Percentiles rank a stretch among this genome's conserved stretches.
These are phyloP conservation scores for Dascillus cervinus DNA, from an alignment of 2,888 invertebrate species.

Conservation along the genomic window DNA sequence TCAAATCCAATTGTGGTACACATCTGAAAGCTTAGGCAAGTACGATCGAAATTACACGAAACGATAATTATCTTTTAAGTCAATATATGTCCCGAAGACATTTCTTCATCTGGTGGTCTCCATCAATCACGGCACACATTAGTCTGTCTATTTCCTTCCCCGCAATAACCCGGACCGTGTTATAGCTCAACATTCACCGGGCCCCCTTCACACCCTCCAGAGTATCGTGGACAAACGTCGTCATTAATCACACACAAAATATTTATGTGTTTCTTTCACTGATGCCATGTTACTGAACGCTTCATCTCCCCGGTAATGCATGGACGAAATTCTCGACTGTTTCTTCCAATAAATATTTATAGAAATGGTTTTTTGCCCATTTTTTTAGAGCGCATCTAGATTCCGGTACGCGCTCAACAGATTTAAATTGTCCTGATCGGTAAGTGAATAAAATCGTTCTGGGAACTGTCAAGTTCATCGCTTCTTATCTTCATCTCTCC, in stretches of 20 bases:
- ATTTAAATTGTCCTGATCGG: too few species aligned
- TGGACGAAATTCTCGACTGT: too few species aligned
- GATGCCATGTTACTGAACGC: slow-evolving; percentile 28
- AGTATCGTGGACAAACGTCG: slow-evolving; percentile 26
- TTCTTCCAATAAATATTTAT: too few species aligned
- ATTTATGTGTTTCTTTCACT: slow-evolving; percentile 25
- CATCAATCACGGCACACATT: slow-evolving; percentile 40
- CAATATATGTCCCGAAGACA: slow-evolving; percentile 39
- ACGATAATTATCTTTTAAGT: slow-evolving; percentile 39
- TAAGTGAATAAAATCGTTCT: too few species aligned
- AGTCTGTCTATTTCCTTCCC: slow-evolving; percentile 29
- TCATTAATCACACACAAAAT: slow-evolving; percentile 37
- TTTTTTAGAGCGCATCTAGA: too few species aligned
- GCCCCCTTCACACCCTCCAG: slow-evolving; percentile 21
- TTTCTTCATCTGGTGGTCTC: slow-evolving; percentile 42
- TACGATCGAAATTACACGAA: slow-evolving; percentile 21
- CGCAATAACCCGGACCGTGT: slow-evolving; percentile 13
- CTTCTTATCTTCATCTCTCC: too few species aligned
- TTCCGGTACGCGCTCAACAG: too few species aligned
- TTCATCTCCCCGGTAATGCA: slow-evolving; percentile 10
- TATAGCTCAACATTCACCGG: slow-evolving; percentile 16
- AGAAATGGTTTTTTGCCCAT: too few species aligned
- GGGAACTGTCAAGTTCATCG: too few species aligned
- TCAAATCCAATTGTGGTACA: slow-evolving; percentile 22
- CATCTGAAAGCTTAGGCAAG: slow-evolving; percentile 9